Evolutionary conservation across 2,797 vertebrate genomes (phyloP), one percentile per base, ranked within the genome.

Genomic region (Gymnodraco acuticeps): DNA sequence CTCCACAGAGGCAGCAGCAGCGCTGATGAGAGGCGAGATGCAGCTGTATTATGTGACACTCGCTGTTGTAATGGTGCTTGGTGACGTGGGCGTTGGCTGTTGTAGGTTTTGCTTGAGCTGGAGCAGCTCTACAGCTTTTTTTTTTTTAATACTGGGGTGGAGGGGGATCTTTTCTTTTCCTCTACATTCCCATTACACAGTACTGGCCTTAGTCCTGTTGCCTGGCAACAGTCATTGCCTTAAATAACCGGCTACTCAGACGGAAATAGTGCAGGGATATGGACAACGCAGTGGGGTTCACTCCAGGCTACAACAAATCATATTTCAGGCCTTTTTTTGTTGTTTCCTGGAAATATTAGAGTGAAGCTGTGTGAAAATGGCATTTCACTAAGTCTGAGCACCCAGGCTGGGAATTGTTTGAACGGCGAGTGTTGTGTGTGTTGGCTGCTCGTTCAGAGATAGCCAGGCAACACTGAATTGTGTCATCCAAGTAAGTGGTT

Each of bases 181-280:
- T 89, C 91, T 84, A 74, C 52, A 60, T 91, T 93, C 88, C 88
- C 87, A 80, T 85, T 90, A 88, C 89, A 87, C 87, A 77, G 86
- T 84, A 66, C 91, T 91, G 92, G 91, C 91, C 91, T 75, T 90
- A 83, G 86, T 88, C 87, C 87, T 90, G 95, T 96, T 95, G 95
- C 95, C 85, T 92, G 91, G 95, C 95, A 96, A 96, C 95, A 93
- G 88, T 78, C 85, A 81, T 93, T 88, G 93, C 95, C 91, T 95
- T 94, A 95, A 95, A 95, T 95, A 95, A 94, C 93, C 71, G 71
- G 80, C 89, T 80, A 87, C 56, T 75, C 89, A 77, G 89, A 92
- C 84, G 67, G 89, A 93, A 95, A 92, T 88, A 93, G 90, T 87
- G 92, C 82, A 54, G 76, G 47, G 90, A 87, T 92, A 91, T 89